Percentiles rank a stretch among this genome's conserved stretches.
Conservation (phyloP, 2,888 invertebrate species). For the Drosophila anomalata region DNA sequence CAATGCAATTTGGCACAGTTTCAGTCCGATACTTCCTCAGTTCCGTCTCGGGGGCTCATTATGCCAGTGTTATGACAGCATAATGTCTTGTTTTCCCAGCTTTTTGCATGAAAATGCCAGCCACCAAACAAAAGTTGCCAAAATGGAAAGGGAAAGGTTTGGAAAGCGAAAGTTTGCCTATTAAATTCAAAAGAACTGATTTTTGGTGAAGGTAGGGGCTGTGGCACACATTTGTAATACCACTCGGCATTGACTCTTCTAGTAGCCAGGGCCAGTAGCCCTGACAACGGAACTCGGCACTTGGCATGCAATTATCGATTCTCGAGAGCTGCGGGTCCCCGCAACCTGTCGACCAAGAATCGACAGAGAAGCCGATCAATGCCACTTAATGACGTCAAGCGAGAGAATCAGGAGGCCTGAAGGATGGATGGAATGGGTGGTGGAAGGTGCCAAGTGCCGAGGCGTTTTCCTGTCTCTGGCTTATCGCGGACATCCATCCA, state of each 20-base stretch:
- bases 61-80: slow-evolving; percentile 47
- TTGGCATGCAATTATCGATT: slow-evolving; percentile 71
- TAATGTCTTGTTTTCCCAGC: slow-evolving; percentile 32
- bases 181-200: background rate
- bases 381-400: slow-evolving; percentile 45
- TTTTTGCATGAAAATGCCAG: slow-evolving; percentile 43
- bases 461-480: slow-evolving; percentile 4
- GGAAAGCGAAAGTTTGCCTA: slow-evolving; percentile 35
- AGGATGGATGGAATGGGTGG: slow-evolving; percentile 5
- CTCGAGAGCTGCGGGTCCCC: slow-evolving; percentile 54
- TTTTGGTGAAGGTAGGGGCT: slow-evolving; percentile 9
- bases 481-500: slow-evolving; percentile 10
- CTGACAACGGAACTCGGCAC: slow-evolving; percentile 36
- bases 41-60: slow-evolving; percentile 35
- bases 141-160: slow-evolving; percentile 36
- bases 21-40: slow-evolving; percentile 52
- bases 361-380: slow-evolving; percentile 24
- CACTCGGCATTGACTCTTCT: slow-evolving; percentile 34
- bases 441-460: slow-evolving; percentile 21
- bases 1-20: slow-evolving; percentile 72
- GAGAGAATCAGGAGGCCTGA: background rate
- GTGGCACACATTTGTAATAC: slow-evolving; percentile 34
- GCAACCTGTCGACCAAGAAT: slow-evolving; percentile 10
- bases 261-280: slow-evolving; percentile 48
- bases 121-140: slow-evolving; percentile 15